Evolutionary conservation across 2,888 invertebrate genomes (phyloP).

Genomic region (Drosophila fulvimacula): DNA sequence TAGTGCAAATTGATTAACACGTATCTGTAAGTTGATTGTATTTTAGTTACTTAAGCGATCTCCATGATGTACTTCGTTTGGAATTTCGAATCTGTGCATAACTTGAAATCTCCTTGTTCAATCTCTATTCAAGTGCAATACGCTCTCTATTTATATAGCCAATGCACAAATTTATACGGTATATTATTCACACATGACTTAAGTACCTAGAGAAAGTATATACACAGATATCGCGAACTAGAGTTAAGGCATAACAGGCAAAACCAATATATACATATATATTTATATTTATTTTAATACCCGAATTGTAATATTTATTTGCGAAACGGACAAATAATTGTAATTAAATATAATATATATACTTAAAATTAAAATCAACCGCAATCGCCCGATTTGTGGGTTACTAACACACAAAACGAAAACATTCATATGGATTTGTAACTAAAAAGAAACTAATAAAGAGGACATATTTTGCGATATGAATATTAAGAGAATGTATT

Average conservation of each 20-base stretch:
- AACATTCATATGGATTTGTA: conserved; percentile 43
- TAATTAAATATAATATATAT: conserved; percentile 35
- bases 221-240: conserved; percentile 32
- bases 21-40: conserved; percentile 45
- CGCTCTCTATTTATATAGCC: conserved; percentile 39
- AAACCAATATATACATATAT: conserved; percentile 20
- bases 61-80: conserved; percentile 66
- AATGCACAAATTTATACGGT: conserved; percentile 50
- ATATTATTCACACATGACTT: conserved; percentile 54
- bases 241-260: conserved; percentile 31
- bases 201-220: conserved; percentile 74
- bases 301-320: conserved; percentile 60
- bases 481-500: conserved; percentile 50
- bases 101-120: conserved; percentile 42
- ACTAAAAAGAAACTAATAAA: conserved; percentile 63
- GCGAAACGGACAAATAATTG: conserved; percentile 73
- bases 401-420: conserved; percentile 32
- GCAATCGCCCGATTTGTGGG: conserved; percentile 8
- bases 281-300: conserved; percentile 59
- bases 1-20: conserved; percentile 63
- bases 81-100: conserved; percentile 45
- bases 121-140: conserved; percentile 30
- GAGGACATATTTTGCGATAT: conserved; percentile 74
- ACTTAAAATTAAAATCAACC: conserved; percentile 18
- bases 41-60: conserved; percentile 65